Evolutionary conservation across 2,113 vertebrate species (phyloP), one percentile per base, ranked within the genome.

Genomic region (Macroglossus sobrinus): DNA sequence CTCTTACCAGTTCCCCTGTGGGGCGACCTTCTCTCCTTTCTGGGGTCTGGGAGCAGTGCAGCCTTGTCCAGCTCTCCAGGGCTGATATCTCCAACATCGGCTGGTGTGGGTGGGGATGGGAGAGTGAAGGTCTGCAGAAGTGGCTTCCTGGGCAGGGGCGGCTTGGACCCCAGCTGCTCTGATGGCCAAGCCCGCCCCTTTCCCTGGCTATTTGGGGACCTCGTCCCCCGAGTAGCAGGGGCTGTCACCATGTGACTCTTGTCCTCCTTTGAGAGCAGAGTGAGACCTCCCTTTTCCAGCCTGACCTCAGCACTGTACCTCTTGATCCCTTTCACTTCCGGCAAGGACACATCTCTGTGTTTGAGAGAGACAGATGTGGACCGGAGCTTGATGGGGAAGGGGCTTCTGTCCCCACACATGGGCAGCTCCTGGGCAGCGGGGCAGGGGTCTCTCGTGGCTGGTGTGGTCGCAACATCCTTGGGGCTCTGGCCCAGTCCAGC

Each of bases 381-480:
- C 85, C 99, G 99, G 43, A 99, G 99, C 97, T 99, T 99, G 64
- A 99, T 96, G 26, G 99, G 99, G 97, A 99, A 99, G 38, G 98
- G 97, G 50, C 81, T 98, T 97, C 97, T 99, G 63, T 98, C 97
- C 69, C 99, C 98, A 14, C 96, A 93, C 35, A 94, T 87, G 76
- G 87, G 50, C 38, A 96, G 85, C 84, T 96, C 97, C 86, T 95
- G 97, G 69, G 95, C 61, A 19, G 85, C 63, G 4, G 68, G 80
- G 4, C 33, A 81, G 61, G 98, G 84, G 88, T 95, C 93, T 2
- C 85, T 98, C 94, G 90, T n/a, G 85, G 71, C 93, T 9, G 35
- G 91, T 35, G 93, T 97, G 4, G 75, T 61, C 26, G 91, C 96
- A 0, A 86, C 96, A 53, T 92, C 22, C 30, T 84, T 84, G 59